phyloP scores from a whole-genome alignment of 2,888 invertebrate species.

The Sepioteuthis lessoniana region DNA sequence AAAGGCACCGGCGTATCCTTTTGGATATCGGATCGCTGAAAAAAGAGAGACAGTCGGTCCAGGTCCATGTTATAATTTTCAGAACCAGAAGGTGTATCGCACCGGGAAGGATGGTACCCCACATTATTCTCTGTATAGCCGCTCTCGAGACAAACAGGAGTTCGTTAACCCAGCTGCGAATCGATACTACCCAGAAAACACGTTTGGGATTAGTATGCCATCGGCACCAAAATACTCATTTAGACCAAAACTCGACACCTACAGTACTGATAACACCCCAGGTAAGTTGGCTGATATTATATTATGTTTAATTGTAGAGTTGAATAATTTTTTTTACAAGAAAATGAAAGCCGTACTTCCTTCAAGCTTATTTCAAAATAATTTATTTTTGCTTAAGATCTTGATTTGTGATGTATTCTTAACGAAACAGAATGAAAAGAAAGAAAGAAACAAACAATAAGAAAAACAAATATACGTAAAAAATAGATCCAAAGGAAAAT shows the following conservation, averaged over 20 bases:
- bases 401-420: too few species aligned
- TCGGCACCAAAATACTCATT: slow-evolving; percentile 71
- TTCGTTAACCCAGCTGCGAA: slow-evolving; percentile 74
- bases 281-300: slow-evolving; percentile 58
- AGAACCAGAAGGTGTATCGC: slow-evolving; percentile 63
- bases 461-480: too few species aligned
- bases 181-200: slow-evolving; percentile 71
- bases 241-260: slow-evolving; percentile 67
- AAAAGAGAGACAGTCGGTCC: slow-evolving; percentile 62
- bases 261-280: slow-evolving; percentile 71
- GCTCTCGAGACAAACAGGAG: slow-evolving; percentile 60
- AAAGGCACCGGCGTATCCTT: slow-evolving; percentile 70
- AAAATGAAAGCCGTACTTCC: too few species aligned
- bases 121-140: slow-evolving; percentile 70
- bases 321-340: too few species aligned
- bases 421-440: too few species aligned
- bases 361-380: too few species aligned
- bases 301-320: too few species aligned
- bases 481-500: too few species aligned
- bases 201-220: slow-evolving; percentile 64
- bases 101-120: slow-evolving; percentile 72
- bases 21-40: slow-evolving; percentile 70
- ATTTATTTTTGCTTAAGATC: too few species aligned
- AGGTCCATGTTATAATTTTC: slow-evolving; percentile 56
- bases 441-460: too few species aligned